Base-by-base conservation (phyloP, 2,888 invertebrate species). In the Himalopsyche japonica region DNA sequence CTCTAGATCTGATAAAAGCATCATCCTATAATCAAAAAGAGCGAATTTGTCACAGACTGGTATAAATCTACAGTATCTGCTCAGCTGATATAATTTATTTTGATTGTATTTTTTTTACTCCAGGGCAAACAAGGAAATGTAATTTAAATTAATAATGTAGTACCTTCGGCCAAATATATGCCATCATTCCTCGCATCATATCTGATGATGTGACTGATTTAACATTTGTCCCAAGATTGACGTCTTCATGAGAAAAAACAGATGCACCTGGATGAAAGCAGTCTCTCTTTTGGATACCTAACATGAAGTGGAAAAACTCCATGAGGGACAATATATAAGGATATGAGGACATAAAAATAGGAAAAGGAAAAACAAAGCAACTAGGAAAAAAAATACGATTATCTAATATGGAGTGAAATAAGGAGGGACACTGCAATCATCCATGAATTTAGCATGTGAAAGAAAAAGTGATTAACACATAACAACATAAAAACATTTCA, bases 101-200 rank as follows among this genome's bases (percentile, higher is more conserved):
- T n/a, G n/a, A n/a, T n/a, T n/a, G n/a, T n/a, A n/a, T 1, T 15
- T 43, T 43, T 43, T 43, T 43, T 43, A 43, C 15, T 15, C 4
- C 2, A 43, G 2, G 15, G 12, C 2, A 43, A 43, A 15, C 15
- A 15, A 43, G 15, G 3, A 43, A 43, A 43, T 43, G 15, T 0
- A 15, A 15, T 15, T 43, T 43, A 15, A 43, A 43, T 43, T 15
- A 15, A 43, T 43, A 43, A 43, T 43, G 15, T 3, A 15, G 90
- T 87, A 96, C 96, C 93, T 97, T 96, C 34, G 99, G 99, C 99
- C 99, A 99, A 84, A 99, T 96, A 91, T 98, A 98, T 80, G 94
- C 94, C 90, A 97, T 90, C 98, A 99, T 98, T 80, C 96, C 96
- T 87, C 93, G 94, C 37, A 98, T 89, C 96, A 99, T 98, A 89